phyloP scores from a whole-genome alignment of 2,888 invertebrate species.

The Acronicta aceris region DNA sequence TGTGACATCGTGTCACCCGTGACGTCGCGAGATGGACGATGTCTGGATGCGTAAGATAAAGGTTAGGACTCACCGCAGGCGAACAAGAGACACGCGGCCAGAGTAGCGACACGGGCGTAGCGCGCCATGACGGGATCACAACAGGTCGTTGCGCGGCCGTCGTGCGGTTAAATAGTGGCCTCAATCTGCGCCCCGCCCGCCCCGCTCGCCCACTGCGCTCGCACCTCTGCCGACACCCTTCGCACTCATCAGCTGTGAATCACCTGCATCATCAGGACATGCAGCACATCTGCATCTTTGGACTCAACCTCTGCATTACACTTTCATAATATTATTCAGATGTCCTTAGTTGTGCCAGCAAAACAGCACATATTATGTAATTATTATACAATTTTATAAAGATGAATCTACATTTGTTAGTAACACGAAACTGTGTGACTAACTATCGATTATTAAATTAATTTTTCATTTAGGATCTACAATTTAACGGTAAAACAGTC shows the following conservation, averaged over 20 bases:
- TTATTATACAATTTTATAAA: conserved; percentile 43
- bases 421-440: no score
- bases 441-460: no score
- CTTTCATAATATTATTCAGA: conserved; percentile 27
- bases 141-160: conserved; percentile 89
- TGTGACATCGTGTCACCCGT: conserved; percentile 77
- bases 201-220: conserved; percentile 87
- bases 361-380: conserved; percentile 41
- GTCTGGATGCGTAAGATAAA: conserved; percentile 85
- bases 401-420: conserved; percentile 20
- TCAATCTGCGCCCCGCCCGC: conserved; percentile 88
- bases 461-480: no score
- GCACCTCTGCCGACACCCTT: conserved; percentile 85
- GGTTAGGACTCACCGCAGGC: conserved; percentile 89
- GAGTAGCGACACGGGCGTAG: conserved; percentile 89
- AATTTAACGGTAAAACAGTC: no score
- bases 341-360: conserved; percentile 27
- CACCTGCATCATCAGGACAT: conserved; percentile 73
- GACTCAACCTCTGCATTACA: conserved; percentile 7
- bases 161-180: conserved; percentile 89
- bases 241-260: conserved; percentile 84
- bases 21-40: conserved; percentile 85
- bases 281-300: conserved; percentile 46
- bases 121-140: conserved; percentile 90
- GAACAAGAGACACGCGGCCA: conserved; percentile 88